A percentile compares a stretch with the other conserved stretches of the same genome.
Evolutionary conservation across 2,797 vertebrate species (phyloP).

Genomic region (Clarias platycephalus): DNA sequence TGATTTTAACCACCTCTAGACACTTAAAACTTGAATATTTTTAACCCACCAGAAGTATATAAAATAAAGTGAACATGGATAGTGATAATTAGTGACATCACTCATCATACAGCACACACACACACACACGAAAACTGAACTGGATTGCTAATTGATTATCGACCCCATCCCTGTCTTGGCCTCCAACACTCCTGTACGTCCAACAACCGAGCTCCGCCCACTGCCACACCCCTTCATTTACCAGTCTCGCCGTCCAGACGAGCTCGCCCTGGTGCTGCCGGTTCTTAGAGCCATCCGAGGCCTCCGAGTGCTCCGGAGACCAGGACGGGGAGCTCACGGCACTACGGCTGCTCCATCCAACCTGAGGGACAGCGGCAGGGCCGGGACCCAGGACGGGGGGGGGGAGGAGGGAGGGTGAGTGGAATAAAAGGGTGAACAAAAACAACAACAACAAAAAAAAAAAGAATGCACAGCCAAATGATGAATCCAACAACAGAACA

Average conservation of each 20-base stretch:
- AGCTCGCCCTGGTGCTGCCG: constrained; percentile 83
- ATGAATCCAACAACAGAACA: constrained; percentile 71
- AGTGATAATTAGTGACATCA: background rate
- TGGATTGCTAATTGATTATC: background rate
- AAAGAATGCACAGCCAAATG: constrained; percentile 60
- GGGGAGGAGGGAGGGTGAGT: constrained; percentile 32
- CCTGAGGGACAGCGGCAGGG: constrained; percentile 75
- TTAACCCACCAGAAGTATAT: background rate
- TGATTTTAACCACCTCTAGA: background rate
- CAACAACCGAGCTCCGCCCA: constrained; percentile 2
- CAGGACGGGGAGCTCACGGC: constrained; percentile 90
- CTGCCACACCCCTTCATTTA: constrained; percentile 71
- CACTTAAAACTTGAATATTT: background rate
- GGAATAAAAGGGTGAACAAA: background rate
- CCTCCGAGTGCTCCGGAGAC: constrained; percentile 90
- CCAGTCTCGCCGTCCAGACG: constrained; percentile 97
- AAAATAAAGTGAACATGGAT: background rate
- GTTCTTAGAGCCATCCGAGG: constrained; percentile 89
- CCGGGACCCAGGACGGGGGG: background rate
- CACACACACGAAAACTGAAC: too few species aligned
- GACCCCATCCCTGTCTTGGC: background rate
- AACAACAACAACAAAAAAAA: background rate
- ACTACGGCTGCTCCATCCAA: constrained; percentile 91
- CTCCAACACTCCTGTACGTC: background rate
- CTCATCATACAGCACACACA: background rate